These are phyloP conservation scores for Lasiurus cinereus DNA, from an alignment of 2,113 vertebrate genomes.

Conservation along the genomic window DNA sequence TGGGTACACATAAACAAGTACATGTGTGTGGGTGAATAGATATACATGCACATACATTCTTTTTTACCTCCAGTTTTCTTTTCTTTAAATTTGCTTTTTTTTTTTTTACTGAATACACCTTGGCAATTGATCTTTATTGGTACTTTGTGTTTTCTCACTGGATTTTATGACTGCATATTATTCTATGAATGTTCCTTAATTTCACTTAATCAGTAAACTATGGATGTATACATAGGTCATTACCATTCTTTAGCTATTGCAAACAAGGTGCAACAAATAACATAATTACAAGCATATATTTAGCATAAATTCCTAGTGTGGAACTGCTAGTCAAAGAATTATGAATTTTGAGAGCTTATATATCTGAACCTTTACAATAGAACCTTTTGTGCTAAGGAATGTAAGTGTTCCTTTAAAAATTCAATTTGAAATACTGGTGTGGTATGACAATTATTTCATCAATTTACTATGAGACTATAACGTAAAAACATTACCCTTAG, in stretches of 20 bases:
- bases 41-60: background rate
- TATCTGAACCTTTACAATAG: background rate
- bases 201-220: background rate
- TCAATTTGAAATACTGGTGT: background rate
- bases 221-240: background rate
- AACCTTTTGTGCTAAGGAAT: conserved; percentile 1
- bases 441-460: background rate
- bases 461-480: background rate
- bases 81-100: background rate
- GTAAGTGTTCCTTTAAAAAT: background rate
- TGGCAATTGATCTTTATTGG: background rate
- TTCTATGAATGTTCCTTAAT: background rate
- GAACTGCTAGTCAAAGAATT: conserved; percentile 23
- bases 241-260: background rate
- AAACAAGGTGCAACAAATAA: background rate
- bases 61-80: background rate
- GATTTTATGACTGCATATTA: background rate
- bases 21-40: background rate
- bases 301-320: background rate
- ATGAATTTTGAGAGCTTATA: background rate
- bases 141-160: background rate
- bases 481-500: background rate
- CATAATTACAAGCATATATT: background rate
- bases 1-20: background rate
- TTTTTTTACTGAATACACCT: background rate